These are phyloP conservation scores for Nycteola revayana DNA, from an alignment of 2,888 invertebrate genomes.

Conservation along the genomic window DNA sequence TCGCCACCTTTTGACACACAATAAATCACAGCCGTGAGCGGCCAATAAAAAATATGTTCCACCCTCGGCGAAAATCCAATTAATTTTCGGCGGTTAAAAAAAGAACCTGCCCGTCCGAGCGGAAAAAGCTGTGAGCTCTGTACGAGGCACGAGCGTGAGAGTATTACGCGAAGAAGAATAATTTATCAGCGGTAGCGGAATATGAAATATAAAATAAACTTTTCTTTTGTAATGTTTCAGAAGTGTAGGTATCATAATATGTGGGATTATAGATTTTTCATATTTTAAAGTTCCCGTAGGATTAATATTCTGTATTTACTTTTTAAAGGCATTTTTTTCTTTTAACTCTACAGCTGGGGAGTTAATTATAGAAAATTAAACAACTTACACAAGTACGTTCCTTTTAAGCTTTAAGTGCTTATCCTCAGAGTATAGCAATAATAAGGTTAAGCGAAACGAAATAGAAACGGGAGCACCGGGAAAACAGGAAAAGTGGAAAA, in stretches of 20 bases:
- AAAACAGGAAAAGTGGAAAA: slow-evolving; percentile 72
- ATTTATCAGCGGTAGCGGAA: slow-evolving; percentile 7
- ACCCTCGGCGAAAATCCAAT: slow-evolving; percentile 82
- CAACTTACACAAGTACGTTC: too few species aligned
- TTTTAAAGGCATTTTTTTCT: too few species aligned
- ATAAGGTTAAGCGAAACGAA: slow-evolving; percentile 75
- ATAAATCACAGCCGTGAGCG: slow-evolving; percentile 79
- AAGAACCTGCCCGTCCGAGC: slow-evolving; percentile 71
- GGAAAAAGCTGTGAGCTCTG: slow-evolving; percentile 61
- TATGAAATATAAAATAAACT: too few species aligned
- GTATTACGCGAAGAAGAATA: slow-evolving; percentile 30
- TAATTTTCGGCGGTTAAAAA: slow-evolving; percentile 80
- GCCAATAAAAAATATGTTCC: slow-evolving; percentile 81
- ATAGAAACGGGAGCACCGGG: slow-evolving; percentile 65
- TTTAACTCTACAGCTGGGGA: too few species aligned
- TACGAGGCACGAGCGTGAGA: slow-evolving; percentile 38
- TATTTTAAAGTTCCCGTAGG: too few species aligned
- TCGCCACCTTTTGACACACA: slow-evolving; percentile 81
- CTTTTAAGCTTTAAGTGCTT: too few species aligned
- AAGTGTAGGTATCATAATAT: too few species aligned
- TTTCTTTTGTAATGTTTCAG: too few species aligned
- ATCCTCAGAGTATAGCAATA: slow-evolving; percentile 57
- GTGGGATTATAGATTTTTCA: too few species aligned
- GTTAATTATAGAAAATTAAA: too few species aligned
- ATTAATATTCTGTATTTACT: too few species aligned